Percentiles rank a stretch among this genome's conserved stretches.
These are phyloP conservation scores for Morbakka virulenta DNA, from an alignment of 30 jellyfish, hydroid and myxozoan genomes.

Conservation along the genomic window DNA sequence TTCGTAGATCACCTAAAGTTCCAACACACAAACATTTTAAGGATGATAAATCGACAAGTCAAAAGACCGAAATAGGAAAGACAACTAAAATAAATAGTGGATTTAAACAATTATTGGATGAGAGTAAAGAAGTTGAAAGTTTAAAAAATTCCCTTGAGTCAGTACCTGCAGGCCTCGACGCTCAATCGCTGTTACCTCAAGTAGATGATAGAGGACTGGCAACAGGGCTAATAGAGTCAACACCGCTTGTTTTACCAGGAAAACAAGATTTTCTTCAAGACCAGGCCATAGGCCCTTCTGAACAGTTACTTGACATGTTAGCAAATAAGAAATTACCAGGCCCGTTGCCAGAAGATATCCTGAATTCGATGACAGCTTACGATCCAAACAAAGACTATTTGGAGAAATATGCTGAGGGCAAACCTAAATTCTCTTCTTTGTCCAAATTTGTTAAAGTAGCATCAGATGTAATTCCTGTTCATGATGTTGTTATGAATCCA, in stretches of 20 bases:
- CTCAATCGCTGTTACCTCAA: background rate
- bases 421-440: slow-evolving; percentile 9
- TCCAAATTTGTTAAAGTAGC: slow-evolving; percentile 37
- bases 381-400: slow-evolving; percentile 67
- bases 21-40: background rate
- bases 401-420: background rate
- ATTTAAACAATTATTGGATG: slow-evolving; percentile 49
- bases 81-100: background rate
- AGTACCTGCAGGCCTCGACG: background rate
- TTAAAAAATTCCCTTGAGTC: background rate
- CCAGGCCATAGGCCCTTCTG: slow-evolving; percentile 80
- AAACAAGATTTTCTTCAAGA: slow-evolving; percentile 60
- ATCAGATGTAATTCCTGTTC: slow-evolving; percentile 61
- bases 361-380: slow-evolving; percentile 61
- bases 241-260: slow-evolving; percentile 35
- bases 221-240: too few relatives aligned
- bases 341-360: slow-evolving; percentile 68
- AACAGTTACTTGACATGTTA: slow-evolving; percentile 77
- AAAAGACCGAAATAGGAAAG: background rate
- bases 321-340: slow-evolving; percentile 64
- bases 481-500: slow-evolving; percentile 47
- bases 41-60: background rate
- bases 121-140: slow-evolving; percentile 48
- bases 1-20: background rate
- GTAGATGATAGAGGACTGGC: background rate